A percentile compares a stretch with the other conserved stretches of the same genome.
Evolutionary conservation across 1,140 invertebrate species (phyloP).

Genomic region (Orius laevigatus): DNA sequence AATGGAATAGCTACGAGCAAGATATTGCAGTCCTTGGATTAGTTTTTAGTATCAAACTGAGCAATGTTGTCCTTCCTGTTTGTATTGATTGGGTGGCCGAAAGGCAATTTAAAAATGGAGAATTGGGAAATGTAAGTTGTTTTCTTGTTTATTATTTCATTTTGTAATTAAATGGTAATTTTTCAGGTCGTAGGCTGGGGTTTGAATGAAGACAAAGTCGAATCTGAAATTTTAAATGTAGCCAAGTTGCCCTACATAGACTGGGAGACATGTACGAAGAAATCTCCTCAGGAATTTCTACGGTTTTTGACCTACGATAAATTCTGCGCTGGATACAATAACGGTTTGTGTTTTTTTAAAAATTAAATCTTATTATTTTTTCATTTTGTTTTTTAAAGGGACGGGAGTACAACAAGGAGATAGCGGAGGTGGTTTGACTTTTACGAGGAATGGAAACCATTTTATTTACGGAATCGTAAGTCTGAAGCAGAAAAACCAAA

Average conservation of each 20-base stretch:
- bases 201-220: neutral
- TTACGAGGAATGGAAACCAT: conserved; percentile 2
- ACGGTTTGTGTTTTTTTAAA: neutral
- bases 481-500: neutral
- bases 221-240: neutral
- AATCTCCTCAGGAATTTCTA: neutral
- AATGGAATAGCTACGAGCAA: conserved; percentile 7
- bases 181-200: conserved; percentile 10
- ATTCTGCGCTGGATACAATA: conserved; percentile 7
- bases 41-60: neutral
- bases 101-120: neutral
- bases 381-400: conserved; percentile 10
- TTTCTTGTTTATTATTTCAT: neutral
- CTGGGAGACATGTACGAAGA: neutral
- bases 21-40: conserved; percentile 10
- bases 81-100: conserved; percentile 6
- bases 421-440: conserved; percentile 14
- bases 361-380: too few species aligned
- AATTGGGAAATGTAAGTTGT: conserved; percentile 10
- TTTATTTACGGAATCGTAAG: conserved; percentile 13
- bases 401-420: conserved; percentile 9
- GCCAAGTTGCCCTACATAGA: conserved; percentile 5
- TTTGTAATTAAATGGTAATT: neutral
- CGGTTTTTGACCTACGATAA: conserved; percentile 8
- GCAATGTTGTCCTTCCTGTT: conserved; percentile 3